Evolutionary conservation across 2,113 vertebrate genomes (phyloP).

Genomic region (Hippocampus comes): DNA sequence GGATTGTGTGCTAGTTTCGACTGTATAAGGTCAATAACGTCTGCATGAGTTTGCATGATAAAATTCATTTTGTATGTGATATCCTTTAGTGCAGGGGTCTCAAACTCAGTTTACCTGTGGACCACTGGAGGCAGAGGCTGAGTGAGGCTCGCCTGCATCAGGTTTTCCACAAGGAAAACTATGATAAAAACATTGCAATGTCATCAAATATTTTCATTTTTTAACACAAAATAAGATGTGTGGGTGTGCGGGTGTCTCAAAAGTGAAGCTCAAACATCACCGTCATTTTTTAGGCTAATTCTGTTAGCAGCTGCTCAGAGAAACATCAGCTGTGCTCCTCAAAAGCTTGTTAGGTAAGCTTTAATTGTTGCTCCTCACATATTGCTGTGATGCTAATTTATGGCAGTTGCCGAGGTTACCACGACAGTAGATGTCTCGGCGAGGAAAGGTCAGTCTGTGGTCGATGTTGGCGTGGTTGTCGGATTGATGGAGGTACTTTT

Average conservation of each 20-base stretch:
- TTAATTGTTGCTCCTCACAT: slow-evolving; percentile 76
- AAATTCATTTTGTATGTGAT: neutral
- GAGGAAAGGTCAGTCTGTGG: slow-evolving; percentile 32
- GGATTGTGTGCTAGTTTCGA: neutral
- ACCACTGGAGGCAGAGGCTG: no score
- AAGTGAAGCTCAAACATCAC: neutral
- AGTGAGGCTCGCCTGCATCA: no score
- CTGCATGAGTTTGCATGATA: neutral
- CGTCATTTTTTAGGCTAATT: slow-evolving; percentile 56
- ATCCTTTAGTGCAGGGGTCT: neutral
- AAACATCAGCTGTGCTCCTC: slow-evolving; percentile 73
- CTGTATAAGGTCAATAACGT: neutral
- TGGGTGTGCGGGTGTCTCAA: slow-evolving; percentile 3
- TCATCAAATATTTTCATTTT: no score
- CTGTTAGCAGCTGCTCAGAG: slow-evolving; percentile 72
- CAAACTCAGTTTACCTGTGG: no score
- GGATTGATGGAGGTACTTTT: slow-evolving; percentile 22
- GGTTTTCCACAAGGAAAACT: no score
- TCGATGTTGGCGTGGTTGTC: slow-evolving; percentile 37
- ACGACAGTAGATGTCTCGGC: slow-evolving; percentile 56
- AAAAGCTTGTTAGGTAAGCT: slow-evolving; percentile 78
- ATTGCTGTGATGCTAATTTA: slow-evolving; percentile 73
- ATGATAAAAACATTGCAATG: no score
- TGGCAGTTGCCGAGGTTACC: slow-evolving; percentile 67
- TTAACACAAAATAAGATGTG: neutral